phyloP scores from a whole-genome alignment of 1,140 invertebrate genomes.

The Macrobrachium rosenbergii region DNA sequence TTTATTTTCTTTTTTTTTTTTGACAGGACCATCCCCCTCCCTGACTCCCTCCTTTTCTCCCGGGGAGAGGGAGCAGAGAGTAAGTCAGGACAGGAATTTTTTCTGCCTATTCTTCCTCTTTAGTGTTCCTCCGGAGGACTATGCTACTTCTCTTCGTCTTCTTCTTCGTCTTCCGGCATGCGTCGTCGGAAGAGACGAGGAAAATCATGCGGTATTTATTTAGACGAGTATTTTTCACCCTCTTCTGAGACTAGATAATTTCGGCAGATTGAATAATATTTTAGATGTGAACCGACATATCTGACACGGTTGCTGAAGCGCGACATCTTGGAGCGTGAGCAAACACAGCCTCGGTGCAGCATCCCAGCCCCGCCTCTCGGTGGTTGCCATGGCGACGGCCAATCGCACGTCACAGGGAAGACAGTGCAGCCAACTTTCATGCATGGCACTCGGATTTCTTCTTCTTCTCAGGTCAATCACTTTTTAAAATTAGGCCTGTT shows the following conservation, averaged over 20 bases:
- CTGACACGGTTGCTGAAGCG: conserved; percentile 21
- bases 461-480: too few relatives aligned
- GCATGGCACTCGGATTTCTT: not conserved
- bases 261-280: conserved; percentile 49
- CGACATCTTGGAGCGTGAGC: conserved; percentile 42
- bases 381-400: conserved; percentile 13
- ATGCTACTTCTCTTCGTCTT: too few relatives aligned
- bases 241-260: conserved; percentile 33
- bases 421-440: not conserved
- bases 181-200: too few relatives aligned
- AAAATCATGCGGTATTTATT: conserved; percentile 14
- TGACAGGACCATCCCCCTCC: not conserved
- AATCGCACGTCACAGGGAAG: not conserved
- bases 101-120: conserved; percentile 1
- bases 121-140: conserved; percentile 3
- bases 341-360: conserved; percentile 16
- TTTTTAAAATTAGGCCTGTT: too few relatives aligned
- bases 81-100: conserved; percentile 1
- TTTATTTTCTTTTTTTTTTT: not conserved
- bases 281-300: conserved; percentile 41
- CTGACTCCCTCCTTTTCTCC: too few relatives aligned
- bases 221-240: conserved; percentile 7
- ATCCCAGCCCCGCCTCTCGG: conserved; percentile 1
- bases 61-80: not conserved
- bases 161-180: not conserved